A percentile compares a stretch with the other conserved stretches of the same genome.
These are phyloP conservation scores for Charadrius vociferus DNA, from an alignment of 2,113 vertebrate species.

Conservation along the genomic window DNA sequence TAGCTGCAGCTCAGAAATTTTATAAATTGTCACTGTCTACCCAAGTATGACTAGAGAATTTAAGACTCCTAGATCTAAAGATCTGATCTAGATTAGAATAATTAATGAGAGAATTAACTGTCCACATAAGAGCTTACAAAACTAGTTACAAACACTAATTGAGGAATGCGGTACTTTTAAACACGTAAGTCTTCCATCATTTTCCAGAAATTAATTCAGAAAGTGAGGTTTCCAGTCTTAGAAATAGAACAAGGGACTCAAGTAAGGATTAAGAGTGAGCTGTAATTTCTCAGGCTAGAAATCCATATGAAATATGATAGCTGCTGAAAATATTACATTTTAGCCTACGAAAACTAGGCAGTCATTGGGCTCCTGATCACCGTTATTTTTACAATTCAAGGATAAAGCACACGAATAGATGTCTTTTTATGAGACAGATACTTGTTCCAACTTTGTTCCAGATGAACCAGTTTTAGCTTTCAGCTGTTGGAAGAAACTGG, in stretches of 20 bases:
- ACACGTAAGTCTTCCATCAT: not conserved
- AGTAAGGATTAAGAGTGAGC: not conserved
- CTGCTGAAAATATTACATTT: not conserved
- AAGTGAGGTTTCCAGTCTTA: not conserved
- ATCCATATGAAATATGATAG: not conserved
- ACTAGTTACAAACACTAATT: not conserved
- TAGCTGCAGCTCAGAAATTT: not conserved
- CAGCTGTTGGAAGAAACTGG: not conserved
- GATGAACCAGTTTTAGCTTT: conserved; percentile 36
- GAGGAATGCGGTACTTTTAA: not conserved
- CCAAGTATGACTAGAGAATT: not conserved
- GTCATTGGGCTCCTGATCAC: not conserved
- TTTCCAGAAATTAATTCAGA: not conserved
- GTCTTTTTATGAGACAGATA: not conserved
- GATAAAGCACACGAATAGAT: not conserved
- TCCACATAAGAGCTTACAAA: not conserved
- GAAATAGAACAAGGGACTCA: not conserved
- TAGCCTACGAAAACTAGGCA: not conserved
- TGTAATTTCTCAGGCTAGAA: not conserved
- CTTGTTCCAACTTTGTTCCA: not conserved
- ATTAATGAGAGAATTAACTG: not conserved
- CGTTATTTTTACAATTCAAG: not conserved
- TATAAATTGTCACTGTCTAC: not conserved
- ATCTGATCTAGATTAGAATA: not conserved
- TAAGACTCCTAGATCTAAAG: not conserved